These are phyloP conservation scores for Perca flavescens DNA, from an alignment of 2,113 vertebrate species.

Conservation along the genomic window DNA sequence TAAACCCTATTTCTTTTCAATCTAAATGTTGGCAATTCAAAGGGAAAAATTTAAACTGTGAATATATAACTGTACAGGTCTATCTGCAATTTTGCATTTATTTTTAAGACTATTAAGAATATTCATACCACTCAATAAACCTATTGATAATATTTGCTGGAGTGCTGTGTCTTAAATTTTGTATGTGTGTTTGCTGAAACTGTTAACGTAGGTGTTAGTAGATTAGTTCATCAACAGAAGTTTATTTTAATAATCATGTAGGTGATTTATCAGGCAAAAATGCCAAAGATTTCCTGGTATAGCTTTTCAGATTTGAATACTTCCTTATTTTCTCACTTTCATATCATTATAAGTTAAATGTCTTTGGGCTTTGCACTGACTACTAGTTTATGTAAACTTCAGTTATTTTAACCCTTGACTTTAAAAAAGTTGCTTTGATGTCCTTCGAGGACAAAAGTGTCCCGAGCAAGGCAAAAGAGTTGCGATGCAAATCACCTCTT, in stretches of 20 bases:
- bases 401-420: not conserved
- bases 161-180: constrained; percentile 24
- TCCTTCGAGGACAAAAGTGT: too few relatives aligned
- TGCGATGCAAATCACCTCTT: not conserved
- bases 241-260: not conserved
- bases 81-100: constrained; percentile 87
- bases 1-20: constrained; percentile 85
- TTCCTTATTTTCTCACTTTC: not conserved
- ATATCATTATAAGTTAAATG: not conserved
- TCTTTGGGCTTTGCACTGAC: not conserved
- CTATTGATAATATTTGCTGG: constrained; percentile 76
- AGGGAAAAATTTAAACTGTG: constrained; percentile 96
- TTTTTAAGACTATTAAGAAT: constrained; percentile 88
- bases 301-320: not conserved
- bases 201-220: not conserved
- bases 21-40: constrained; percentile 89
- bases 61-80: constrained; percentile 93
- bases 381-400: not conserved
- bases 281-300: not conserved
- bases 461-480: too few relatives aligned
- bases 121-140: constrained; percentile 90
- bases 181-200: not conserved
- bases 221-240: not conserved
- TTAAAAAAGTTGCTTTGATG: too few relatives aligned
- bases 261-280: not conserved